Base-by-base conservation (phyloP, 2,888 invertebrate species). In the Drosophila atripex region DNA sequence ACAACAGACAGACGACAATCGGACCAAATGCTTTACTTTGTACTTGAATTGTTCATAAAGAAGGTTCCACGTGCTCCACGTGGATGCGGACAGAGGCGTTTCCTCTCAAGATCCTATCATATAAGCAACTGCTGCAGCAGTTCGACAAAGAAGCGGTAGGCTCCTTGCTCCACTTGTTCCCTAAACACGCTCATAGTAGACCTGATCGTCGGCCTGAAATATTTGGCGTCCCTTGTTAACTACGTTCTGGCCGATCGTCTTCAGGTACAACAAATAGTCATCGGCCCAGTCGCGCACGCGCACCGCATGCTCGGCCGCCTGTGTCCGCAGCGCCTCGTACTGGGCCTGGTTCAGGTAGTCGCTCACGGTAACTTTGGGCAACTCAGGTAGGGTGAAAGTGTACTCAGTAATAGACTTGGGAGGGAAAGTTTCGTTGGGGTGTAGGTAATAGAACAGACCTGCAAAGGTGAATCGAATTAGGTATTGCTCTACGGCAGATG, bases 161-260 rank as follows among this genome's bases (percentile, higher is more conserved):
- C 71, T 38, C 75, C 69, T 39, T 71, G 71, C 49, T 73, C 77
- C 12, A 76, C 35, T 12, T 72, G 32, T 25, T 63, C 70, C 18
- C 75, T 88, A 91, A 60, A 88, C 52, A 66, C 89, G 89, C 73
- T 89, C 89, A 66, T 80, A 89, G 71, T 89, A 71, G 64, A 86
- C 76, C 60, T 88, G 84, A 65, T 86, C 66, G 38, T 61, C 51
- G 50, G 79, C 57, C 64, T 85, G 85, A 83, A 90, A 90, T n/a
- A 93, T 90, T 84, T 90, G 92, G 76, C 90, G 89, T 76, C 93
- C 88, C 74, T 93, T 93, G 59, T 93, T 92, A 59, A 90, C 91
- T 71, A 94, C 92, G 86, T 94, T 94, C 9, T 92, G 92, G 0
- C 93, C 93, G 0, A 93, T 93, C 0, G 93, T 92, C 54, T 90